Evolutionary conservation across 2,888 invertebrate genomes (phyloP).

Genomic region (Phortica okadai): DNA sequence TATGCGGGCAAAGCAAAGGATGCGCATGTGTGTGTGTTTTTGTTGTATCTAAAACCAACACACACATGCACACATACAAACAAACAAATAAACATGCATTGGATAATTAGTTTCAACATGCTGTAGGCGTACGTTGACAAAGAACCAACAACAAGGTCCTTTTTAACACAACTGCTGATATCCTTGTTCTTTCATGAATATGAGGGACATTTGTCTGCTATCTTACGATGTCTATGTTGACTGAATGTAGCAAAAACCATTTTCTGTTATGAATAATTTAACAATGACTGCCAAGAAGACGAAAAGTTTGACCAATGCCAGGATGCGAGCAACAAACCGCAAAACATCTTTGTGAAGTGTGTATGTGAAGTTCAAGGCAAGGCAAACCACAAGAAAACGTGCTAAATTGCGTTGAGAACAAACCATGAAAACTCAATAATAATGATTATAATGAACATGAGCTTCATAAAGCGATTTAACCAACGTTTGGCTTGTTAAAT

Average conservation of each 20-base stretch:
- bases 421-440: conserved; percentile 17
- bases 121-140: conserved; percentile 32
- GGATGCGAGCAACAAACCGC: background rate
- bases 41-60: conserved; percentile 40
- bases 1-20: conserved; percentile 44
- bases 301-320: conserved; percentile 59
- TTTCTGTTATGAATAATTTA: conserved; percentile 63
- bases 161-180: background rate
- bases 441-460: conserved; percentile 30
- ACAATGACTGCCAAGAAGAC: conserved; percentile 38
- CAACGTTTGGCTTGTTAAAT: conserved; percentile 56
- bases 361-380: background rate
- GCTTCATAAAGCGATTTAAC: conserved; percentile 7
- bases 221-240: conserved; percentile 8
- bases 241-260: conserved; percentile 19
- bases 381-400: conserved; percentile 54
- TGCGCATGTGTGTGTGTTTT: conserved; percentile 43
- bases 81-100: conserved; percentile 45
- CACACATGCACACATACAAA: conserved; percentile 29
- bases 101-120: conserved; percentile 50
- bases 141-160: conserved; percentile 23
- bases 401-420: conserved; percentile 30
- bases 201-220: conserved; percentile 40
- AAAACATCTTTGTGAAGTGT: background rate
- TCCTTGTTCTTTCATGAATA: conserved; percentile 11